Conservation (phyloP, 2,888 invertebrate species). For the Lissocephala sabroskyi region DNA sequence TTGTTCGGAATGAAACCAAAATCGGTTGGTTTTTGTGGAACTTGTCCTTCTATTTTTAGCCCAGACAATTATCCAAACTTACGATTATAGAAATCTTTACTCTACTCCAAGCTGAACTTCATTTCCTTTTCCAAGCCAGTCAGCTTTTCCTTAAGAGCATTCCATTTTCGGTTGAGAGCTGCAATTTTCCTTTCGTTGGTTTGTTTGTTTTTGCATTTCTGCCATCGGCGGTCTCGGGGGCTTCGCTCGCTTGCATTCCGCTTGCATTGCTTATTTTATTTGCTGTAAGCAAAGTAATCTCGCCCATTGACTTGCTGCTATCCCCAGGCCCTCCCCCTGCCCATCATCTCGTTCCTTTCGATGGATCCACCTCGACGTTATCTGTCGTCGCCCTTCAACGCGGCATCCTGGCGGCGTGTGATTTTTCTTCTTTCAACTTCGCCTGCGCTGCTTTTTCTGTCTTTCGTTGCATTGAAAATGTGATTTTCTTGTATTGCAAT, state of each 20-base stretch:
- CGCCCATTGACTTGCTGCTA: background rate
- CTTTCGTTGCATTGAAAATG: conserved; percentile 43
- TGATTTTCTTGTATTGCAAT: conserved; percentile 48
- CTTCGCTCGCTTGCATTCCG: background rate
- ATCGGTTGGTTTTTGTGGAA: no score
- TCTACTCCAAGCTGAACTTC: no score
- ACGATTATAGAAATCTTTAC: no score
- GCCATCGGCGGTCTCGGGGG: conserved; percentile 10
- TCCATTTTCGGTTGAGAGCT: no score
- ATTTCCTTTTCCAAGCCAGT: no score
- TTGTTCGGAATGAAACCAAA: no score
- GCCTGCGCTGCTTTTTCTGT: background rate
- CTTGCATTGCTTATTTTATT: conserved; percentile 49
- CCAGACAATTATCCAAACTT: no score
- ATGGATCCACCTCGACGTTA: conserved; percentile 18
- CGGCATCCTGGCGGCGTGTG: conserved; percentile 26
- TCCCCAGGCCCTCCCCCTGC: no score
- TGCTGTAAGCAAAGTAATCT: conserved; percentile 28
- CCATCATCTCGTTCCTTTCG: background rate
- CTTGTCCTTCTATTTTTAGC: no score
- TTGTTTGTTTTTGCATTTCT: background rate
- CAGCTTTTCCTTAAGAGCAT: no score
- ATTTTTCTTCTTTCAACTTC: conserved; percentile 11
- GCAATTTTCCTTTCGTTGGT: no score
- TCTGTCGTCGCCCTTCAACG: conserved; percentile 39